A percentile compares a stretch with the other conserved stretches of the same genome.
phyloP scores from a whole-genome alignment of 2,113 vertebrate genomes.

The Glaucidium brasilianum region DNA sequence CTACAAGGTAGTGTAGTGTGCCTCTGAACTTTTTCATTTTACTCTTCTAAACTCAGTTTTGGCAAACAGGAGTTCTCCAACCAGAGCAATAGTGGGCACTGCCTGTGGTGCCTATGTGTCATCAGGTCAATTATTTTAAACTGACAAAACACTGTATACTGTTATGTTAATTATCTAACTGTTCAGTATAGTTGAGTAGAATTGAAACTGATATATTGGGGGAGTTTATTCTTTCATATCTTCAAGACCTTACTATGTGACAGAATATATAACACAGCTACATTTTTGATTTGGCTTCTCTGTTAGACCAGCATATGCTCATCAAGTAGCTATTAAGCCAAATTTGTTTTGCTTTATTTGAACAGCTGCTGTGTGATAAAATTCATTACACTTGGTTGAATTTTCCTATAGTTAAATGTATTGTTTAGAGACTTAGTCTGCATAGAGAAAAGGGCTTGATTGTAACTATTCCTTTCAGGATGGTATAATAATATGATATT shows the following conservation, averaged over 20 bases:
- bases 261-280: not conserved
- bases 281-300: not conserved
- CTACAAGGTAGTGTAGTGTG: not conserved
- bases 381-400: slow-evolving; percentile 14
- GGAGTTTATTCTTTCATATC: not conserved
- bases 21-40: not conserved
- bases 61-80: not conserved
- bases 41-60: not conserved
- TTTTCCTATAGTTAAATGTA: not conserved
- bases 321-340: slow-evolving; percentile 22
- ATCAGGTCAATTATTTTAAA: not conserved
- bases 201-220: not conserved
- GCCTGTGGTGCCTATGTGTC: no score
- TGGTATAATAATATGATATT: not conserved
- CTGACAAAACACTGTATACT: not conserved
- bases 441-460: not conserved
- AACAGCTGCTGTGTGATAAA: slow-evolving; percentile 42
- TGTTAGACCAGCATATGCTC: not conserved
- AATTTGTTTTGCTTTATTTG: slow-evolving; percentile 48
- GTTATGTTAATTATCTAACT: not conserved
- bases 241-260: not conserved
- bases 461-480: not conserved
- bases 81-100: not conserved
- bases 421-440: not conserved
- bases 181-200: not conserved